Percentiles rank a stretch among this genome's conserved stretches.
Evolutionary conservation across 2,797 vertebrate genomes (phyloP).

Genomic region (Vespertilio murinus): DNA sequence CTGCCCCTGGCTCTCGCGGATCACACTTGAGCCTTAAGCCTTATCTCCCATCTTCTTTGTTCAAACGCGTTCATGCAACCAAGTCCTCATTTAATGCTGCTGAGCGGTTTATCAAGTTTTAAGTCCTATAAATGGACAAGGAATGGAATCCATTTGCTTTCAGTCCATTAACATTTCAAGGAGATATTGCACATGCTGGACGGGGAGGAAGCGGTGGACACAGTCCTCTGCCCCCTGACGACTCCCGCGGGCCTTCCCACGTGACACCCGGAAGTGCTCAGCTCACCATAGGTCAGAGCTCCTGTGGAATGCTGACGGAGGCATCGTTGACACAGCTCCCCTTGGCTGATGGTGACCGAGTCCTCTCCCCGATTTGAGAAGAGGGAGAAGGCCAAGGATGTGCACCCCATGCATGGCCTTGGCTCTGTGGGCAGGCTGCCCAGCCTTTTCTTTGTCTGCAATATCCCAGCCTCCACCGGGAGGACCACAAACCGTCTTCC

Average conservation of each 20-base stretch:
- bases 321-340: background rate
- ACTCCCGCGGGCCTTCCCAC: background rate
- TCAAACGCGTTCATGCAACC: background rate
- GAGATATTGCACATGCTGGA: background rate
- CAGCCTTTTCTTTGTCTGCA: conserved; percentile 14
- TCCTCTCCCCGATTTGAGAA: background rate
- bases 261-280: background rate
- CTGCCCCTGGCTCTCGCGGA: background rate
- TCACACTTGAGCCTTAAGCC: background rate
- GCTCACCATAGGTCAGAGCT: background rate
- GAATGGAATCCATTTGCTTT: conserved; percentile 24
- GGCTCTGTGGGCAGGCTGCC: background rate
- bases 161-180: conserved; percentile 21
- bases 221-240: background rate
- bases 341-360: background rate
- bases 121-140: background rate
- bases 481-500: background rate
- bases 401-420: fast-evolving
- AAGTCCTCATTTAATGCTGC: background rate
- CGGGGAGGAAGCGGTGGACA: background rate
- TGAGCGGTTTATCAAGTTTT: background rate
- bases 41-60: background rate
- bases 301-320: background rate
- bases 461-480: background rate
- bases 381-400: background rate